A percentile compares a stretch with the other conserved stretches of the same genome.
Evolutionary conservation across 35 echinoderm and acorn worm genomes (phyloP).

Genomic region (Apostichopus californicus): DNA sequence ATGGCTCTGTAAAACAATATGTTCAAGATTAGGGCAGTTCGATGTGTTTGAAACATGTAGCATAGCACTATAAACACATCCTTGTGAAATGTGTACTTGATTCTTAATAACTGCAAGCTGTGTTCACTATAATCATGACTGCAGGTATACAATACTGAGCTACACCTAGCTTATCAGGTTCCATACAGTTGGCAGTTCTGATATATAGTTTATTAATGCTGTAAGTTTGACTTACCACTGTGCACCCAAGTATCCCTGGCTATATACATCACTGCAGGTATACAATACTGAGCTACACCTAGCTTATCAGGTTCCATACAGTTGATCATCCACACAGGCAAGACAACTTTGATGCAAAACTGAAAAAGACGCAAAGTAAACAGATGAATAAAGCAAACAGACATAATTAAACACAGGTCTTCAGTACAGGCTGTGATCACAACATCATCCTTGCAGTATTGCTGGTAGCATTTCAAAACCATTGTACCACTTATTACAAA

Average conservation of each 20-base stretch:
- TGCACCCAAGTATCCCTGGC: slow-evolving; percentile 89
- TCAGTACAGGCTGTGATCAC: too few species aligned
- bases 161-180: slow-evolving; percentile 79
- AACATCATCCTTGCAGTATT: too few species aligned
- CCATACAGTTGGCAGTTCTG: slow-evolving; percentile 46
- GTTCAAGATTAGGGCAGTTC: too few species aligned
- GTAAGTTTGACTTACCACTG: slow-evolving; percentile 51
- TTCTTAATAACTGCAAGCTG: slow-evolving; percentile 62
- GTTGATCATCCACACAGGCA: slow-evolving; percentile 98
- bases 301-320: slow-evolving; percentile 70
- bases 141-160: slow-evolving; percentile 97
- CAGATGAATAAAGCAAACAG: too few species aligned
- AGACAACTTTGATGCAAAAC: slow-evolving; percentile 81
- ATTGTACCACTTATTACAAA: too few species aligned
- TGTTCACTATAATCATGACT: slow-evolving; percentile 78
- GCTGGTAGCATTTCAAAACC: too few species aligned
- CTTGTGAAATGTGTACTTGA: slow-evolving; percentile 10
- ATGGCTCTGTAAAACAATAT: background rate
- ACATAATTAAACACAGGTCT: too few species aligned
- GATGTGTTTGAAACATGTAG: too few species aligned
- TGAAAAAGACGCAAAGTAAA: slow-evolving; percentile 25
- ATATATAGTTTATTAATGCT: background rate
- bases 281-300: slow-evolving; percentile 95
- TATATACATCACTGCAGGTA: slow-evolving; percentile 91
- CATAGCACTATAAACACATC: slow-evolving; percentile 36